These are phyloP conservation scores for Drosophila leonis DNA, from an alignment of 2,888 invertebrate genomes.

Conservation along the genomic window DNA sequence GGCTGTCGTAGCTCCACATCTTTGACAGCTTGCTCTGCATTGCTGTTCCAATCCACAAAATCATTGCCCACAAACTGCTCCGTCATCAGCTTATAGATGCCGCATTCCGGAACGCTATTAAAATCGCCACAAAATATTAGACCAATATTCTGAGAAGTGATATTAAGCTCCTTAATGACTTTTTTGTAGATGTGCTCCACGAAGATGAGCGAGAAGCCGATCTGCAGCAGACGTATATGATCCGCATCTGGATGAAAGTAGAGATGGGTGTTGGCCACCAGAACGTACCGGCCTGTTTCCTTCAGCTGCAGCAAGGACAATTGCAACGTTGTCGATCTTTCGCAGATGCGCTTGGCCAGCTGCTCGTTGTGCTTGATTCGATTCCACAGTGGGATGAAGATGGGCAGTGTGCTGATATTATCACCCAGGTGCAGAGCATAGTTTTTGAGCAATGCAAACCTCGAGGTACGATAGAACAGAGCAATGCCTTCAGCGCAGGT, in stretches of 20 bases:
- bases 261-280: slow-evolving; percentile 95
- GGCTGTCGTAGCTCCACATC: slow-evolving; percentile 89
- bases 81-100: slow-evolving; percentile 92
- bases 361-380: slow-evolving; percentile 87
- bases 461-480: slow-evolving; percentile 90
- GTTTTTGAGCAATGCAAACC: slow-evolving; percentile 88
- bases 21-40: slow-evolving; percentile 88
- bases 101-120: slow-evolving; percentile 94
- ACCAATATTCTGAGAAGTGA: slow-evolving; percentile 86
- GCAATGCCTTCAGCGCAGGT: slow-evolving; percentile 92
- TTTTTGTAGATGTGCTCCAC: slow-evolving; percentile 87
- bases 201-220: slow-evolving; percentile 90
- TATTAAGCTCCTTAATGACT: slow-evolving; percentile 62
- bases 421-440: slow-evolving; percentile 88
- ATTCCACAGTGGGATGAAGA: slow-evolving; percentile 88
- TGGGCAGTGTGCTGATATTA: slow-evolving; percentile 86
- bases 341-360: slow-evolving; percentile 87
- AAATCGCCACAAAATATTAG: slow-evolving; percentile 96
- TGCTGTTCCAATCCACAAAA: slow-evolving; percentile 91
- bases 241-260: slow-evolving; percentile 97
- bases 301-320: slow-evolving; percentile 87
- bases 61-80: slow-evolving; percentile 88
- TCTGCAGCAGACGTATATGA: slow-evolving; percentile 95
- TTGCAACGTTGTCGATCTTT: slow-evolving; percentile 88
- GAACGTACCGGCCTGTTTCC: slow-evolving; percentile 87